Evolutionary conservation across 2,113 vertebrate species (phyloP).

Genomic region (Brevimyrus niger): DNA sequence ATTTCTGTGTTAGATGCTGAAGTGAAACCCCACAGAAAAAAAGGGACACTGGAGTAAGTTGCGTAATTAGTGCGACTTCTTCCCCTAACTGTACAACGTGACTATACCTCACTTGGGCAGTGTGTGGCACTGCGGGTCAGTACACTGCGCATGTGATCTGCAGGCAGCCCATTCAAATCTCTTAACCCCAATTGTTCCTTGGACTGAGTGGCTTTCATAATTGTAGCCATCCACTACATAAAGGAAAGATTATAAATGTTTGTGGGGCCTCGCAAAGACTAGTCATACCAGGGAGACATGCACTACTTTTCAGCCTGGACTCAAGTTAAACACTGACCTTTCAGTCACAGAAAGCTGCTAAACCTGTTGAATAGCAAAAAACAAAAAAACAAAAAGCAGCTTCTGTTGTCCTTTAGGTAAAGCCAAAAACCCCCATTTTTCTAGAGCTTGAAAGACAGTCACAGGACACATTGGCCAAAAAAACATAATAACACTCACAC

Average conservation of each 20-base stretch:
- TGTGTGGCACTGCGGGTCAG: neutral
- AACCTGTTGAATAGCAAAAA: neutral
- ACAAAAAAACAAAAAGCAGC: neutral
- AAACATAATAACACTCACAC: conserved; percentile 32
- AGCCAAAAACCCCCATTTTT: neutral
- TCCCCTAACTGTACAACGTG: neutral
- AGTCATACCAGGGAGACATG: neutral
- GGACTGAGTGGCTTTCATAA: neutral
- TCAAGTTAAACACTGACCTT: neutral
- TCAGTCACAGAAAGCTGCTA: neutral
- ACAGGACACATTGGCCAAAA: neutral
- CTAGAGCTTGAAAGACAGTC: neutral
- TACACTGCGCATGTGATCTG: neutral
- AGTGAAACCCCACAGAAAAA: neutral
- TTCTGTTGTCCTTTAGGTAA: neutral
- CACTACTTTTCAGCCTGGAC: neutral
- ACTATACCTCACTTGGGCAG: neutral
- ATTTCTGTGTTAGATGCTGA: neutral
- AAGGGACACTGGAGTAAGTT: neutral
- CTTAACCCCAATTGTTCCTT: neutral
- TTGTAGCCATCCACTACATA: neutral
- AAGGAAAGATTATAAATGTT: neutral
- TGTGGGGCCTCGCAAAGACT: neutral
- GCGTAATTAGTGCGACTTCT: neutral
- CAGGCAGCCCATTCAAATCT: neutral